Percentiles rank a stretch among this genome's conserved stretches.
Conservation (phyloP, 2,113 vertebrate genomes). For the Apaloderma vittatum region DNA sequence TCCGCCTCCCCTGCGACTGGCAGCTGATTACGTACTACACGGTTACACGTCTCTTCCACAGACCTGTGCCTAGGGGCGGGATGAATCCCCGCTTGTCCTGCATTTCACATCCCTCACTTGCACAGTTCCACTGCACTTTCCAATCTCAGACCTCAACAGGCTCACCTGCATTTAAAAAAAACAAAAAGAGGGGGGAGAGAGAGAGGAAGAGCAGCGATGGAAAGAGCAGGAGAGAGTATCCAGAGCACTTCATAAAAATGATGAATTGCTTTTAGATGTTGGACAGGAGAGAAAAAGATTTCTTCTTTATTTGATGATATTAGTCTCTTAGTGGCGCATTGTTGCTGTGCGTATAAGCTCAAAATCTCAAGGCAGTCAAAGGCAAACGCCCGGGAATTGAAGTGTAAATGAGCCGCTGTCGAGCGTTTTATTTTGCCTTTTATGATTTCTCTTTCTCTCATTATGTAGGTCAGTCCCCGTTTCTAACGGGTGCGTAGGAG, state of each 20-base stretch:
- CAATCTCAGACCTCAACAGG: neutral
- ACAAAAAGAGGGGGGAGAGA: neutral
- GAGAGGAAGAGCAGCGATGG: neutral
- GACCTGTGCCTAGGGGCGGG: neutral
- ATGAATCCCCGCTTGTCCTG: neutral
- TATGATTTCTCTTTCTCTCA: neutral
- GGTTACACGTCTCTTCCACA: neutral
- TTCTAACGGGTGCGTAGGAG: neutral
- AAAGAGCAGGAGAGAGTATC: conserved; percentile 11
- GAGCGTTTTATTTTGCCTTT: conserved; percentile 14
- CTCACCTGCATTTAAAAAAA: neutral
- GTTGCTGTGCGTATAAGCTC: conserved; percentile 34
- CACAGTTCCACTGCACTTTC: neutral
- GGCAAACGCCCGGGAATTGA: conserved; percentile 51
- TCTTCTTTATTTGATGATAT: conserved; percentile 31
- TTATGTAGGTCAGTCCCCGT: conserved; percentile 20
- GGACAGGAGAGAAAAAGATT: conserved; percentile 38
- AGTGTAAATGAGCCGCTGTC: conserved; percentile 62
- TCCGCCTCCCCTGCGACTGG: neutral
- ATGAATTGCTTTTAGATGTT: conserved; percentile 68
- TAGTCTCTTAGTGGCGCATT: conserved; percentile 25
- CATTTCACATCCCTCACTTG: neutral
- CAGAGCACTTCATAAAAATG: conserved; percentile 55
- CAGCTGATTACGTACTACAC: neutral
- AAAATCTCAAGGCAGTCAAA: conserved; percentile 43